Percentiles rank a stretch among this genome's conserved stretches.
Conservation (phyloP, 2,113 vertebrate species). For the Amphiprion percula region DNA sequence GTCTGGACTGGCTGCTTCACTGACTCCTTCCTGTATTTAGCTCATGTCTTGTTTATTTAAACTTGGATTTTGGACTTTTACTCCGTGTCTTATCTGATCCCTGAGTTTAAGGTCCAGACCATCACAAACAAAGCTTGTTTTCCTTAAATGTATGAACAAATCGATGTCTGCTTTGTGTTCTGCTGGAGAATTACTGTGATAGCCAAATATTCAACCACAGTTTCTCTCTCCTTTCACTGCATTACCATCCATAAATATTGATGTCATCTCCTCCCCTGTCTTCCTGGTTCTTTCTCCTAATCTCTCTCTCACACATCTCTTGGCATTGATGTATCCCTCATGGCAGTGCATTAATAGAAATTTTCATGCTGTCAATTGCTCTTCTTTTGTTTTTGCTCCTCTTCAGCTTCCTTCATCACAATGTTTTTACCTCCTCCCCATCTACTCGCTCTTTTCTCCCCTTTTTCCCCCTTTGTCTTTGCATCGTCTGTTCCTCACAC, state of each 20-base stretch:
- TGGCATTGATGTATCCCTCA: neutral
- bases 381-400: neutral
- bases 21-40: too few relatives aligned
- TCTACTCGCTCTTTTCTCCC: neutral
- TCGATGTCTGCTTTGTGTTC: neutral
- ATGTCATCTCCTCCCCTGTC: neutral
- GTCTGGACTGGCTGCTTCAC: too few relatives aligned
- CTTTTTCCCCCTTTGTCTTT: neutral
- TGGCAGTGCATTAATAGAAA: constrained; percentile 10
- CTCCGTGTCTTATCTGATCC: too few relatives aligned
- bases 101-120: too few relatives aligned
- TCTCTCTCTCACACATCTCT: constrained; percentile 4
- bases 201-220: too few relatives aligned
- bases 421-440: too few relatives aligned
- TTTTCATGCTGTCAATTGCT: neutral
- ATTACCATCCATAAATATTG: constrained; percentile 17
- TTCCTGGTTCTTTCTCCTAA: neutral
- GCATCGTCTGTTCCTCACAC: too few relatives aligned
- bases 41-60: too few relatives aligned
- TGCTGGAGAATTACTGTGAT: neutral
- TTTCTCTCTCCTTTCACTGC: neutral
- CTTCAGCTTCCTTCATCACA: neutral
- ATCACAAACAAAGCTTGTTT: too few relatives aligned
- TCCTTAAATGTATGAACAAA: neutral
- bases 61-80: too few relatives aligned